A percentile compares a stretch with the other conserved stretches of the same genome.
Evolutionary conservation across 2,888 invertebrate genomes (phyloP).

Genomic region (Blastobasis lacticolella): DNA sequence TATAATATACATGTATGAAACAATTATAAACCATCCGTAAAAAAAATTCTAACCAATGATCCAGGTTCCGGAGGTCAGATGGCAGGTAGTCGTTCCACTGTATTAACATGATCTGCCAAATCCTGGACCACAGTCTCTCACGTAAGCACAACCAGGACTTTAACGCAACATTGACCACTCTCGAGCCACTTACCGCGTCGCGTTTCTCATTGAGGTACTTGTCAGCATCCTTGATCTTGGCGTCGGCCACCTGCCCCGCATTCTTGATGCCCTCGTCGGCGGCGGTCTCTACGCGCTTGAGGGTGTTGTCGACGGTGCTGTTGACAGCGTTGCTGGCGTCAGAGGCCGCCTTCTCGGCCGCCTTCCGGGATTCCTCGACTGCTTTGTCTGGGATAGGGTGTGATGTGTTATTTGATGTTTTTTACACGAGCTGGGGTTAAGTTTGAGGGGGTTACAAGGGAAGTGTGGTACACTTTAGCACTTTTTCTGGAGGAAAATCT

Average conservation of each 20-base stretch:
- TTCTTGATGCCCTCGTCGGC: conserved; percentile 74
- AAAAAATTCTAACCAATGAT: too few relatives aligned
- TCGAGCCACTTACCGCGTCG: conserved; percentile 43
- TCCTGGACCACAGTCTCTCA: too few relatives aligned
- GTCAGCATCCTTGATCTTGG: conserved; percentile 77
- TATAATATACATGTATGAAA: too few relatives aligned
- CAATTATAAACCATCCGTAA: too few relatives aligned
- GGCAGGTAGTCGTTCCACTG: too few relatives aligned
- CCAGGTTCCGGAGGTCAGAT: too few relatives aligned
- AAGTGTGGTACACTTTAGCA: too few relatives aligned
- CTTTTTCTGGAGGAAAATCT: too few relatives aligned
- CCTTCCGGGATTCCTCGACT: conserved; percentile 65
- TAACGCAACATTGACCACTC: too few relatives aligned
- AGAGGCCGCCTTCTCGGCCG: conserved; percentile 63
- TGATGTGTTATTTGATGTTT: not conserved
- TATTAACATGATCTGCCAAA: too few relatives aligned
- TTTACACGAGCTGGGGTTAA: not conserved
- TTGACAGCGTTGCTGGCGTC: conserved; percentile 61
- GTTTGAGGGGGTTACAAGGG: too few relatives aligned
- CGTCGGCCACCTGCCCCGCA: conserved; percentile 72
- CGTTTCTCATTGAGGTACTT: conserved; percentile 76
- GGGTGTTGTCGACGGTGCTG: conserved; percentile 56
- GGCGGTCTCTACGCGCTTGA: conserved; percentile 56
- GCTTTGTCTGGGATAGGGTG: conserved; percentile 41
- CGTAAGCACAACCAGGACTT: too few relatives aligned